Base-by-base conservation (phyloP, 1,140 invertebrate species). In the Chelonus insularis region DNA sequence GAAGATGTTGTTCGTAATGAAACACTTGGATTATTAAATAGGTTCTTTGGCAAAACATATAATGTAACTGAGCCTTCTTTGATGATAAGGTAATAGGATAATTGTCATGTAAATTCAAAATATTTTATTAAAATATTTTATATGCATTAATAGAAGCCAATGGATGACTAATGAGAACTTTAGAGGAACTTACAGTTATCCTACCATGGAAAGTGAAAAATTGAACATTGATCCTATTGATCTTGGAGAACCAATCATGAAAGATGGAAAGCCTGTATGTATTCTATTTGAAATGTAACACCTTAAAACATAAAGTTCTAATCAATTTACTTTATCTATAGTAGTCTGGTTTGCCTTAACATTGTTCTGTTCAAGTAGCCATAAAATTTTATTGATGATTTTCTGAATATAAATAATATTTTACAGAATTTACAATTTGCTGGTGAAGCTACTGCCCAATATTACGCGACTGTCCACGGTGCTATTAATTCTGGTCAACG, bases 381-480 rank as follows among this genome's bases (percentile, higher is more conserved):
- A n/a, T n/a, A n/a, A n/a, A n/a, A n/a, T n/a, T n/a, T n/a, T n/a
- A n/a, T n/a, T n/a, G n/a, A n/a, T n/a, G n/a, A n/a, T n/a, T n/a
- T n/a, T n/a, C n/a, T n/a, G n/a, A n/a, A n/a, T n/a, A n/a, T n/a
- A n/a, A n/a, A n/a, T n/a, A n/a, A n/a, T n/a, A n/a, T n/a, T n/a
- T n/a, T n/a, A n/a, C n/a, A n/a, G n/a, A n/a, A n/a, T n/a, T n/a
- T n/a, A n/a, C n/a, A n/a, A n/a, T 91, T 91, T 69, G 89, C 86
- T n/a, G 89, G 89, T 0, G 89, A 91, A 77, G 88, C 88, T 0
- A 87, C 89, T 0, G 86, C 25, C 23, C 80, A 85, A 64, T 86
- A 83, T 71, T 91, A 87, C 72, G 89, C 88, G 5, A 91, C 90
- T 1, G 91, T 91, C 2, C 92, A 95, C 74, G 92, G 92, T 7